These are phyloP conservation scores for Drosophila mojavensis DNA, from an alignment of 1,140 invertebrate species.

Conservation along the genomic window DNA sequence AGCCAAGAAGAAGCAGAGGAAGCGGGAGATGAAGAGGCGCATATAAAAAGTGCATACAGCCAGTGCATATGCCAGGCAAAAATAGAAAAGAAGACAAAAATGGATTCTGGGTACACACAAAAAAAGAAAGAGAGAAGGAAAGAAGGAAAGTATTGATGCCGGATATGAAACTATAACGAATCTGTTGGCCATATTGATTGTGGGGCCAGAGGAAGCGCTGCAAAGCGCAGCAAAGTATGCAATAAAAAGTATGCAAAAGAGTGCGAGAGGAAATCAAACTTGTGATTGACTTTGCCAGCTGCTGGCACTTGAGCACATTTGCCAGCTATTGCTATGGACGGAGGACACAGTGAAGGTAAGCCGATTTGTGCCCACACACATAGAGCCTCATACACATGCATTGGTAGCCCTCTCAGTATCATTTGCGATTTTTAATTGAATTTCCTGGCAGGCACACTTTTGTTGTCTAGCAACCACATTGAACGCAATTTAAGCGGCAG, in stretches of 20 bases:
- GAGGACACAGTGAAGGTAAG: constrained; percentile 32
- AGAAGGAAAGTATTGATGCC: constrained; percentile 1
- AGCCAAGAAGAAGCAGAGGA: background rate
- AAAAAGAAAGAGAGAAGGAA: constrained; percentile 6
- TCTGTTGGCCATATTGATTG: constrained; percentile 62
- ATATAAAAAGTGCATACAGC: constrained; percentile 7
- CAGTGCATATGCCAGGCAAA: constrained; percentile 49
- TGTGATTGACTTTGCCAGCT: constrained; percentile 58
- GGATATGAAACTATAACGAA: constrained; percentile 70
- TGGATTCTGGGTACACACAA: background rate
- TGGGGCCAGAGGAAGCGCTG: constrained; percentile 21
- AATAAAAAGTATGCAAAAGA: constrained; percentile 43
- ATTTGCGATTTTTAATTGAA: constrained; percentile 63
- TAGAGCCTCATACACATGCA: constrained; percentile 3
- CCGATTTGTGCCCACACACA: constrained; percentile 53
- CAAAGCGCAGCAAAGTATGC: constrained; percentile 50
- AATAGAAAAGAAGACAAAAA: background rate
- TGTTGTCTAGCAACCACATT: constrained; percentile 36
- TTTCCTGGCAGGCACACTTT: constrained; percentile 37
- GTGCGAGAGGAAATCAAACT: constrained; percentile 63
- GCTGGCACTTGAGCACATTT: constrained; percentile 23
- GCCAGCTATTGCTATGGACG: constrained; percentile 9
- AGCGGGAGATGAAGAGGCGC: no score
- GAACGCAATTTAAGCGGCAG: constrained; percentile 39
- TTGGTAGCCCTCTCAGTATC: background rate